These are phyloP conservation scores for Cyprinodon diabolis DNA, from an alignment of 2,797 vertebrate genomes.

Conservation along the genomic window DNA sequence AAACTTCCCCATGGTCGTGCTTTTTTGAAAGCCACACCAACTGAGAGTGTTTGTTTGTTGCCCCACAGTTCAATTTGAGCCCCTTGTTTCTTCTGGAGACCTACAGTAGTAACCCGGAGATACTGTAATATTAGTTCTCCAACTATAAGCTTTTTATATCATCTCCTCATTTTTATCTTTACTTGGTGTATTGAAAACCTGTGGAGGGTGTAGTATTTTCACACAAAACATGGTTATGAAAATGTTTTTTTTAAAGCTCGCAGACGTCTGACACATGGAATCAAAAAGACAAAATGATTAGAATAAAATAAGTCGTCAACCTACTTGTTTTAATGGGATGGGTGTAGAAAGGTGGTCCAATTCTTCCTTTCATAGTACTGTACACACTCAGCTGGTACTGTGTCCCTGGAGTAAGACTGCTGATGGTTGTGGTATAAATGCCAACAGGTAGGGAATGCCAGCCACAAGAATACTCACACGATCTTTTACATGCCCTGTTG, in stretches of 20 bases:
- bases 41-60: too few species aligned
- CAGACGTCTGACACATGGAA: background rate
- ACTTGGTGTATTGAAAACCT: background rate
- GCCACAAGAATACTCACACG: slow-evolving; percentile 58
- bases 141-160: too few species aligned
- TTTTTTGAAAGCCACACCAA: background rate
- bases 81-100: background rate
- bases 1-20: too few species aligned
- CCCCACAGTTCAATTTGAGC: background rate
- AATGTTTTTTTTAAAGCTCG: too few species aligned
- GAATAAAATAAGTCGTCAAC: slow-evolving; percentile 34
- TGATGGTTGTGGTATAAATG: slow-evolving; percentile 64
- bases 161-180: background rate
- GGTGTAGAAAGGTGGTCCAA: slow-evolving; percentile 76
- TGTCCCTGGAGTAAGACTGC: slow-evolving; percentile 80
- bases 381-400: slow-evolving; percentile 80
- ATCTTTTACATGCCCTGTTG: slow-evolving; percentile 57
- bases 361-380: slow-evolving; percentile 77
- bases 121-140: too few species aligned
- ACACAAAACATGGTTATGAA: too few species aligned
- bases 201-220: background rate
- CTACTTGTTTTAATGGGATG: slow-evolving; percentile 83
- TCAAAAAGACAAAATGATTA: background rate
- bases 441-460: slow-evolving; percentile 56
- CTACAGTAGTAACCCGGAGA: too few species aligned